A percentile compares a stretch with the other conserved stretches of the same genome.
Conservation (phyloP, 2,113 vertebrate genomes). For the Platycercus adscitus region DNA sequence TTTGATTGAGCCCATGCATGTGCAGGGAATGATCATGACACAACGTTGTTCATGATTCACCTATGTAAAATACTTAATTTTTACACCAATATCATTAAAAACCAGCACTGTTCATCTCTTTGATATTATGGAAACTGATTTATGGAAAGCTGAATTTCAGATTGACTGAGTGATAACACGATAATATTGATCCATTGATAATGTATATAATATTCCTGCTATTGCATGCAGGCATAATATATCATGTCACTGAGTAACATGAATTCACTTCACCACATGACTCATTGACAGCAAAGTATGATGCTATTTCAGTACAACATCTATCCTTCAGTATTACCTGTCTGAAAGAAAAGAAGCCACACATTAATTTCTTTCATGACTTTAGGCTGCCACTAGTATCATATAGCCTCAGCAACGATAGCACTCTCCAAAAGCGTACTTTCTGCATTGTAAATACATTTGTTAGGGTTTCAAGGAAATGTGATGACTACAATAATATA, state of each 20-base stretch:
- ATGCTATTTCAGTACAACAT: conserved; percentile 65
- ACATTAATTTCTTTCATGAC: conserved; percentile 32
- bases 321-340: conserved; percentile 60
- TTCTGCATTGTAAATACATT: conserved; percentile 23
- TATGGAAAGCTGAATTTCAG: conserved; percentile 46
- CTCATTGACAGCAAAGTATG: conserved; percentile 55
- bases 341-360: conserved; percentile 57
- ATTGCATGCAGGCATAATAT: conserved; percentile 60
- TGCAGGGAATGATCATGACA: neutral
- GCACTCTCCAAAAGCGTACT: neutral
- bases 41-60: neutral
- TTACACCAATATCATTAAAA: conserved; percentile 1
- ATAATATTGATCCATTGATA: conserved; percentile 38
- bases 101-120: conserved; percentile 5
- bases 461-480: conserved; percentile 40
- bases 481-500: neutral
- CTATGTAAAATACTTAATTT: neutral
- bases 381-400: neutral
- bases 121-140: neutral
- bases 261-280: conserved; percentile 46
- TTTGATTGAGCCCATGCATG: rapidly evolving
- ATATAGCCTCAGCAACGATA: neutral
- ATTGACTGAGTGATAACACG: neutral
- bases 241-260: conserved; percentile 31
- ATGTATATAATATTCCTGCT: neutral